A percentile compares a stretch with the other conserved stretches of the same genome.
phyloP scores from a whole-genome alignment of 2,113 vertebrate genomes.

The Miniopterus natalensis region DNA sequence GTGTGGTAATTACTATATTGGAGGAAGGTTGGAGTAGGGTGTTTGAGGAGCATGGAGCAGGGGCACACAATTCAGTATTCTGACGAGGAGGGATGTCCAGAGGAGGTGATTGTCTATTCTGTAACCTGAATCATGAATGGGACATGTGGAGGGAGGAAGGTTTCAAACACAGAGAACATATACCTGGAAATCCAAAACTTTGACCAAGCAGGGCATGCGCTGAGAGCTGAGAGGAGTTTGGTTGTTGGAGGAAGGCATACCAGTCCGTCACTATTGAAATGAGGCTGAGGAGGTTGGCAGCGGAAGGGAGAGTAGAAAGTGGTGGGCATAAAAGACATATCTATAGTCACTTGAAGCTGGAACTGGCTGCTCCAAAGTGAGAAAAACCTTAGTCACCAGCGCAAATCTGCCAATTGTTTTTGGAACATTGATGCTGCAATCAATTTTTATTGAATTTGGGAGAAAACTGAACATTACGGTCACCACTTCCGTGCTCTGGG shows the following conservation, averaged over 20 bases:
- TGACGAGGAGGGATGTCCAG: not conserved
- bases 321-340: not conserved
- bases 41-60: not conserved
- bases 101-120: not conserved
- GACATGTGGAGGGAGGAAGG: not conserved
- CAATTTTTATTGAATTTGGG: not conserved
- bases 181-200: not conserved
- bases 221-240: not conserved
- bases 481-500: not conserved
- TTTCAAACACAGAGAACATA: not conserved
- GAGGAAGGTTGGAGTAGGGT: not conserved
- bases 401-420: conserved; percentile 9
- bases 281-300: not conserved
- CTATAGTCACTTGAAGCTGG: not conserved
- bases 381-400: not conserved
- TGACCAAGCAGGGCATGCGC: not conserved
- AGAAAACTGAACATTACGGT: not conserved
- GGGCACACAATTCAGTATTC: not conserved
- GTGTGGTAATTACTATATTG: not conserved
- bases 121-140: not conserved
- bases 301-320: not conserved
- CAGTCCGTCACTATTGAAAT: not conserved
- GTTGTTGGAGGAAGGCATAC: not conserved
- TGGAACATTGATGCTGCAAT: not conserved
- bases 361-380: not conserved